A percentile compares a stretch with the other conserved stretches of the same genome.
Evolutionary conservation across 1,140 invertebrate species (phyloP).

Genomic region (Seison nebaliae): DNA sequence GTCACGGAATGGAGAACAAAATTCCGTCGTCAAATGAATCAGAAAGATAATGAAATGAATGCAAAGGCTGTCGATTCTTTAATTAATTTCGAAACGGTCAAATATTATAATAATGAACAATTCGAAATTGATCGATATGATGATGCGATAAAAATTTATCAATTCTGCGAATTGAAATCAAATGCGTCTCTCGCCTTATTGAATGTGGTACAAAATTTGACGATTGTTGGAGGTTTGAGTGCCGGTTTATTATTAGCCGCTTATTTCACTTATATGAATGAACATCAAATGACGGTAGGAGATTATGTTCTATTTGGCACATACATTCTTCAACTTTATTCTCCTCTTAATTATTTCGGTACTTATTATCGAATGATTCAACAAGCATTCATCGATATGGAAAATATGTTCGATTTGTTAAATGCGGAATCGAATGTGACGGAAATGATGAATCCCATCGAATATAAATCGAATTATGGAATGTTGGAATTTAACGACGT

Average conservation of each 20-base stretch:
- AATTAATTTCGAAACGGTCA: constrained; percentile 80
- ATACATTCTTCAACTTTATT: constrained; percentile 71
- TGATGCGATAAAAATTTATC: constrained; percentile 49
- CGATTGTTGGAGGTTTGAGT: constrained; percentile 55
- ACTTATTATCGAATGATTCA: constrained; percentile 87
- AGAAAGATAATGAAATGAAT: constrained; percentile 61
- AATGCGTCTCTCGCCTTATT: constrained; percentile 64
- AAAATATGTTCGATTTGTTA: constrained; percentile 89
- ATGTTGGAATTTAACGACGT: constrained; percentile 8
- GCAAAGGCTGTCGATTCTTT: constrained; percentile 79
- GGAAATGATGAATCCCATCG: background rate
- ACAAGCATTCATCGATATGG: constrained; percentile 91
- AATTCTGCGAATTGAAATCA: too few species aligned
- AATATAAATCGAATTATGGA: background rate
- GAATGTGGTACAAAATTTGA: constrained; percentile 59
- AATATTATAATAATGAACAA: constrained; percentile 70
- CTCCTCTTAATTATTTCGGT: constrained; percentile 85
- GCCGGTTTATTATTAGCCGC: constrained; percentile 60
- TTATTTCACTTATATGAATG: constrained; percentile 35
- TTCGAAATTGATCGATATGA: constrained; percentile 61
- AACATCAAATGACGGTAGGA: constrained; percentile 47
- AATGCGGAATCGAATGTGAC: constrained; percentile 52
- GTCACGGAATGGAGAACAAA: constrained; percentile 87
- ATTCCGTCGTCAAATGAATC: constrained; percentile 65
- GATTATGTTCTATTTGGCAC: constrained; percentile 76